These are phyloP conservation scores for Nylanderia fulva DNA, from an alignment of 1,140 invertebrate genomes.

Conservation along the genomic window DNA sequence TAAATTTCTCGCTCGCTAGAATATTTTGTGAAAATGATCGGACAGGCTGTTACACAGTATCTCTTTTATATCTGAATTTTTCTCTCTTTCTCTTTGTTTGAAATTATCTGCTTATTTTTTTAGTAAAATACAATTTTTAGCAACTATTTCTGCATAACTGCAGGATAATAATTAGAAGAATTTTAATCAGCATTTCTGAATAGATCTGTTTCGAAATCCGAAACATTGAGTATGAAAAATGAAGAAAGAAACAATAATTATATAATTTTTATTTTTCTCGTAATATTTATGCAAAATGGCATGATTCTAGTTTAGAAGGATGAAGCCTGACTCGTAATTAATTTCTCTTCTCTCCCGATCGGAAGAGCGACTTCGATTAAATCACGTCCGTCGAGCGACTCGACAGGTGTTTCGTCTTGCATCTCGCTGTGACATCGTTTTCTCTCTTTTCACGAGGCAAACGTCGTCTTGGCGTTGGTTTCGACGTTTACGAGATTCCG, in stretches of 20 bases:
- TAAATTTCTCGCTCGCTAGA: neutral
- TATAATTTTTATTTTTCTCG: neutral
- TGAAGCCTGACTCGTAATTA: conserved; percentile 31
- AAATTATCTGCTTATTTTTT: neutral
- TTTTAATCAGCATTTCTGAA: neutral
- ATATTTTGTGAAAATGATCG: neutral
- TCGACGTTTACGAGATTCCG: conserved; percentile 46
- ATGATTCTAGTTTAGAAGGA: neutral
- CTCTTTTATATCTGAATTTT: neutral
- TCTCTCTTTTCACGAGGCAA: neutral
- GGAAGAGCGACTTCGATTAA: conserved; percentile 43
- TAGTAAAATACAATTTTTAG: neutral
- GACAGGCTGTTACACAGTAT: neutral
- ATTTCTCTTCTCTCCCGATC: conserved; percentile 19
- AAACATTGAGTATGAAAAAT: neutral
- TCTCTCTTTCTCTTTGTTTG: neutral
- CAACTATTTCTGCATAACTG: neutral
- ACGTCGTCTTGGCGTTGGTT: conserved; percentile 14
- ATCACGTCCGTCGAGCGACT: conserved; percentile 17
- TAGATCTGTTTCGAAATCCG: neutral
- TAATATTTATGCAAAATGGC: neutral
- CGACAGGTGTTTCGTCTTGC: conserved; percentile 21
- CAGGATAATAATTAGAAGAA: neutral
- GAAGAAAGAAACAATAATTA: neutral
- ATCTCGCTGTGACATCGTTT: neutral